These are phyloP conservation scores for Marasmarcha lunaedactyla DNA, from an alignment of 2,888 invertebrate species.

Conservation along the genomic window DNA sequence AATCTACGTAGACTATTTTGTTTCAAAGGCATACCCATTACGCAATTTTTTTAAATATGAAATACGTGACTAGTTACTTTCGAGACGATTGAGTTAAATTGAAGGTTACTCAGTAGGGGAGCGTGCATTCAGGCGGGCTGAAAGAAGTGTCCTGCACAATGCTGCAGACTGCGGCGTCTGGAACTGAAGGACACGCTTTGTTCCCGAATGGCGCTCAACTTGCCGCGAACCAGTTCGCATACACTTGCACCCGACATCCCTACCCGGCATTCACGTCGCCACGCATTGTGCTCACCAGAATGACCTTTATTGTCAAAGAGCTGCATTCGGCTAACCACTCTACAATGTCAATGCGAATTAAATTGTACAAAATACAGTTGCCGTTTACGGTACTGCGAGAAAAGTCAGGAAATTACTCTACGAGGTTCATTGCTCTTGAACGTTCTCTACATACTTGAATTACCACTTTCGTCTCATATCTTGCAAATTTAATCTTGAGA, in stretches of 20 bases:
- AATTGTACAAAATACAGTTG: slow-evolving; percentile 14
- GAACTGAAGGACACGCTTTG: slow-evolving; percentile 43
- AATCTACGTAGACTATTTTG: too few species aligned
- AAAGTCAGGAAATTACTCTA: too few species aligned
- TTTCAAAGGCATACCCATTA: too few species aligned
- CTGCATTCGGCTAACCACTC: slow-evolving; percentile 19
- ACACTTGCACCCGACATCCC: slow-evolving; percentile 41
- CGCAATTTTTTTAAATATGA: too few species aligned
- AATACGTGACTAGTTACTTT: too few species aligned
- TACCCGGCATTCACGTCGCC: slow-evolving; percentile 27
- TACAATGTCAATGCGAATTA: slow-evolving; percentile 15
- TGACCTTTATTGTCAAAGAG: slow-evolving; percentile 22
- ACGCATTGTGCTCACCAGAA: slow-evolving; percentile 32
- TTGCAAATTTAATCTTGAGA: too few species aligned
- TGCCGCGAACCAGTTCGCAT: slow-evolving; percentile 41
- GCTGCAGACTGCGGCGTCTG: slow-evolving; percentile 29
- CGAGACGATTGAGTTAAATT: background rate
- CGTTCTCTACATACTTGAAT: too few species aligned
- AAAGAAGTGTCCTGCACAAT: slow-evolving; percentile 32
- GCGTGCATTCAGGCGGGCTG: slow-evolving; percentile 15
- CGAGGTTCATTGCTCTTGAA: too few species aligned
- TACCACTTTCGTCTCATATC: too few species aligned
- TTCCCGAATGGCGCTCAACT: slow-evolving; percentile 17
- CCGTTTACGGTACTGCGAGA: too few species aligned
- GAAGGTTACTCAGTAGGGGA: background rate